Base-by-base conservation (phyloP, 2,888 invertebrate species). In the Ormyrus nitidulus region DNA sequence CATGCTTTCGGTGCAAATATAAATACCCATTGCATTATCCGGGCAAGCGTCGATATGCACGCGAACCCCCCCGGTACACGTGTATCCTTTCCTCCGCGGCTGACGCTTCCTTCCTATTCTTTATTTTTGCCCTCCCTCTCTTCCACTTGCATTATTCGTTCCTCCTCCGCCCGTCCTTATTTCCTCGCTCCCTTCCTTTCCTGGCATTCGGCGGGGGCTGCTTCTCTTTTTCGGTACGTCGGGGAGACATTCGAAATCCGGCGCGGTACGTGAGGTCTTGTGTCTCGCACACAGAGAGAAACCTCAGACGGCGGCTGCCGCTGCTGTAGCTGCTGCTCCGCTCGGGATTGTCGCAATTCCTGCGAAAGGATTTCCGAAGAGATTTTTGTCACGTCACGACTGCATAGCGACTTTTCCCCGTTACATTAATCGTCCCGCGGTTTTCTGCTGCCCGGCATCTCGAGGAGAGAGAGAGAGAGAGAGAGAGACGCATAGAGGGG, bases 21-120 rank as follows among this genome's bases (percentile, higher is more conserved):
- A 83, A 83, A 83, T 81, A 83, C 83, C 77, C 81, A 83, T 83
- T 83, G 74, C 78, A 71, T 77, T 80, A 75, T 19, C 68, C 58
- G 71, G 44, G 68, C 46, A 13, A 6, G 3, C n/a, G 13, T 13
- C 34, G 11, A 61, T 61, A 19, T 19, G 2, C 49, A 48, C 48
- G 46, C 58, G 58, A 11, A 53, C 61, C 13, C 69, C 34, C 34
- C 5, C 53, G 34, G 11, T 13, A 61, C 34, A 62, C n/a, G 48
- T 13, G 6, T 13, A 71, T 59, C 19, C 19, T 19, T 19, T 19
- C 19, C 19, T 19, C 19, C 19, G 13, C 19, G 19, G 19, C 19
- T 19, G 19, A 6, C 46, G 5, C 49, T 0, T 19, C 61, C 48
- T 59, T 61, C 8, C 5, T 49, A 8, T 44, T 75, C 44, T 4